Evolutionary conservation across 2,888 invertebrate genomes (phyloP).

Genomic region (Petrophora chlorosata): DNA sequence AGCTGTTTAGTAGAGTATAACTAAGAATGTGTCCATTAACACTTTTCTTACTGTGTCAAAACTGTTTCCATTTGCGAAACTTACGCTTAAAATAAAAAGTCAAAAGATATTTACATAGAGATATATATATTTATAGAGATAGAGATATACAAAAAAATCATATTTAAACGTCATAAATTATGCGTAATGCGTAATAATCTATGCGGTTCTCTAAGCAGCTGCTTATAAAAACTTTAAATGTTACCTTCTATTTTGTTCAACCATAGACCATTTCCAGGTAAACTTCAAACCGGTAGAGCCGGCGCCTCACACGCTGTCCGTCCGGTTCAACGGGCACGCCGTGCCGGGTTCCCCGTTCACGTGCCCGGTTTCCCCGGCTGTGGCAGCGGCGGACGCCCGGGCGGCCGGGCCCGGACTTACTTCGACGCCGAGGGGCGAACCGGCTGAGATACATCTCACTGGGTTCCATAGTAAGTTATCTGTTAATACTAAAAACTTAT

Average conservation of each 20-base stretch:
- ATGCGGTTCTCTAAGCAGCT: no score
- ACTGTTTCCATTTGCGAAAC: no score
- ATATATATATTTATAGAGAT: no score
- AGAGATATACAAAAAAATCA: no score
- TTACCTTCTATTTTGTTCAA: not conserved
- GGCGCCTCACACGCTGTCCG: constrained; percentile 95
- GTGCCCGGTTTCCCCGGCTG: constrained; percentile 88
- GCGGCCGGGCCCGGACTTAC: constrained; percentile 71
- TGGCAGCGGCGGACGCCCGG: constrained; percentile 71
- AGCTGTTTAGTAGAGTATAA: no score
- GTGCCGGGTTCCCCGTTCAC: constrained; percentile 97
- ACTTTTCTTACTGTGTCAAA: no score
- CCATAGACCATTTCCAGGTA: constrained; percentile 73
- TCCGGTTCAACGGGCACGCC: constrained; percentile 90
- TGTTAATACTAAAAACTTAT: not conserved
- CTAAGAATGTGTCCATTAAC: no score
- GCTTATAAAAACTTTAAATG: not conserved
- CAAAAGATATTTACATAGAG: no score
- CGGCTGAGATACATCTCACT: constrained; percentile 73
- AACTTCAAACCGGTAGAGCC: constrained; percentile 98
- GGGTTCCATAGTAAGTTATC: constrained; percentile 69
- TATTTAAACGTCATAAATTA: no score
- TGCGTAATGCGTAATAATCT: no score
- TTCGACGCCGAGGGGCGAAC: constrained; percentile 67
- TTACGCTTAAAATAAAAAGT: no score